Evolutionary conservation across 2,797 vertebrate species (phyloP).

Genomic region (Serranus cabrilla): DNA sequence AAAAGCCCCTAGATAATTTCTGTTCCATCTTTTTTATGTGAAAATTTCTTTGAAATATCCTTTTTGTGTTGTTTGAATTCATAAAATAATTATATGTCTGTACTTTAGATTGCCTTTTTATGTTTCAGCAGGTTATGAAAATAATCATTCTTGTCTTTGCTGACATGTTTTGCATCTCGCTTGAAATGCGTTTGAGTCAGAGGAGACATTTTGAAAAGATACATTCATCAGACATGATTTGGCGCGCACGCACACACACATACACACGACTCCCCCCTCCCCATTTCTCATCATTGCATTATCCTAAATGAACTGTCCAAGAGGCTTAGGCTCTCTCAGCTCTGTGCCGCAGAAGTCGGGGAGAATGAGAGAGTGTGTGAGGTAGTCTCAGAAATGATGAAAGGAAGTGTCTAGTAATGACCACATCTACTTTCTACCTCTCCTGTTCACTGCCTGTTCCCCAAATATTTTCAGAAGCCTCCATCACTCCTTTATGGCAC

Average conservation of each 20-base stretch:
- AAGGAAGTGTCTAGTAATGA: conserved; percentile 80
- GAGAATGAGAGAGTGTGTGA: conserved; percentile 66
- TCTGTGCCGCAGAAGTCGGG: conserved; percentile 67
- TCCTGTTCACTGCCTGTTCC: conserved; percentile 57
- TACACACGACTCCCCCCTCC: conserved; percentile 36
- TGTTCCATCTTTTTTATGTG: conserved; percentile 80
- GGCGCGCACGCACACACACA: conserved; percentile 33
- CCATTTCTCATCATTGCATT: conserved; percentile 78
- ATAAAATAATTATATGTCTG: conserved; percentile 81
- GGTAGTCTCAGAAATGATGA: conserved; percentile 77
- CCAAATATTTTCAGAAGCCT: conserved; percentile 71
- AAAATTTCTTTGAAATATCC: conserved; percentile 84
- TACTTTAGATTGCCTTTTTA: conserved; percentile 80
- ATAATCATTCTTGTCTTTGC: conserved; percentile 85
- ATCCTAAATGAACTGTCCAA: conserved; percentile 84
- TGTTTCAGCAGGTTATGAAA: conserved; percentile 83
- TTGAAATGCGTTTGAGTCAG: conserved; percentile 74
- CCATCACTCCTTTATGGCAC: conserved; percentile 47
- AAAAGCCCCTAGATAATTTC: conserved; percentile 83
- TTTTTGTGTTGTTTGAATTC: conserved; percentile 84
- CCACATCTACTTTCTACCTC: conserved; percentile 70
- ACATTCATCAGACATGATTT: conserved; percentile 81
- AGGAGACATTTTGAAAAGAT: conserved; percentile 77
- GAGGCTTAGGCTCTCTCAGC: conserved; percentile 74
- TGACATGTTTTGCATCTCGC: conserved; percentile 77